Base-by-base conservation (phyloP, 1,140 invertebrate genomes). In the Agrilus planipennis region DNA sequence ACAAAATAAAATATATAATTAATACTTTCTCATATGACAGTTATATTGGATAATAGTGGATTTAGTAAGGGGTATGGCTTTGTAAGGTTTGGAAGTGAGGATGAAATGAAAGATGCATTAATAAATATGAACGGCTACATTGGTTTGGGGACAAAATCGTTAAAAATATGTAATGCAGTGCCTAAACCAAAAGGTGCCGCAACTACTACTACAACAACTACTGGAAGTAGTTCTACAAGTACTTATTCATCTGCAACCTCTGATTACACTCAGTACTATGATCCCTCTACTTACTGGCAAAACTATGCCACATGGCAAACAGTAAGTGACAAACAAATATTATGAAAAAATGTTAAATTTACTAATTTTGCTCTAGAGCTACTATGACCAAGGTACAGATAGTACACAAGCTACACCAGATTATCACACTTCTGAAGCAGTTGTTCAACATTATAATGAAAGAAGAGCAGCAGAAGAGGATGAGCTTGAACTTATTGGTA, bases 61-160 rank as follows among this genome's bases (percentile, higher is more conserved):
- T 84, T 88, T 50, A 93, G 88, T 52, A 92, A 91, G 69, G 91
- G 92, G 22, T 96, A 93, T 63, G 93, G 91, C n/a, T 96, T 96
- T 70, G 86, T 97, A 2, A 71, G 89, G 51, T 96, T 97, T 62
- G 81, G 86, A 6, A 88, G 84, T 57, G 91, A 96, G 67, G 84
- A 89, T 43, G 92, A 97, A 55, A 90, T 95, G 56, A 87, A 92
- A 55, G 82, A 87, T 58, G 90, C 90, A 49, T 67, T 95, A 27
- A 78, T 83, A 44, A 78, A 76, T 54, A 94, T 89, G 87, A 89
- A 87, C 62, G 84, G 84, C 2, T 88, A 82, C 59, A 79, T 79
- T 54, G 83, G 84, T 0, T 64, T 88, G 1, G 84, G 89, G 2
- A 76, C 75, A 1, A 91, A 89, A 59, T 78, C 86, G 7, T 70